Evolutionary conservation across 2,113 vertebrate genomes (phyloP).

Genomic region (Scomber scombrus): DNA sequence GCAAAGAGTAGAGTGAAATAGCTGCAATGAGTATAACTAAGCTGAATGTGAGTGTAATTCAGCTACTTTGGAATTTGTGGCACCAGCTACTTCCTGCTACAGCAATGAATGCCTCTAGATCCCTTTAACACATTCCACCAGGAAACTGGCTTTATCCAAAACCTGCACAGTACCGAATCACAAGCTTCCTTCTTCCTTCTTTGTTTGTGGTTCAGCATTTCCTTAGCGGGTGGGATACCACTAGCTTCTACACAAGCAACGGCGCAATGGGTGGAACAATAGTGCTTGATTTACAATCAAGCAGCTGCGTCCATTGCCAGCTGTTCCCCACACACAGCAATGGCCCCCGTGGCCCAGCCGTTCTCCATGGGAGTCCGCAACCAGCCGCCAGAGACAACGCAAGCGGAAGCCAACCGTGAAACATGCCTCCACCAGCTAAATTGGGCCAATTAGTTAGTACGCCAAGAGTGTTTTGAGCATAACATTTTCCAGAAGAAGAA

Average conservation of each 20-base stretch:
- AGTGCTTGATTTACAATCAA: constrained; percentile 80
- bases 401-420: constrained; percentile 60
- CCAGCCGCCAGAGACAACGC: constrained; percentile 70
- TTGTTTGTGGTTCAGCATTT: constrained; percentile 64
- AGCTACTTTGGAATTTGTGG: constrained; percentile 18
- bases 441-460: constrained; percentile 74
- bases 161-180: constrained; percentile 31
- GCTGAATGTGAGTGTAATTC: constrained; percentile 27
- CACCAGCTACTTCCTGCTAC: constrained; percentile 38
- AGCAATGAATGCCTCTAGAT: constrained; percentile 51
- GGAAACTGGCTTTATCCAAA: constrained; percentile 53
- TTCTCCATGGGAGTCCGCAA: constrained; percentile 71
- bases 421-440: constrained; percentile 65
- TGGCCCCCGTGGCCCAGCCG: constrained; percentile 63
- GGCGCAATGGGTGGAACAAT: constrained; percentile 68
- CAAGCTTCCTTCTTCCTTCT: constrained; percentile 46
- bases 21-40: constrained; percentile 18
- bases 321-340: constrained; percentile 63
- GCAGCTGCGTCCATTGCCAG: constrained; percentile 82
- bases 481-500: constrained; percentile 29
- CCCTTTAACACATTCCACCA: constrained; percentile 49
- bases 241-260: constrained; percentile 42
- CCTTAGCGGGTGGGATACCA: constrained; percentile 62
- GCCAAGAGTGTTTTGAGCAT: constrained; percentile 39
- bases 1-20: background rate